phyloP scores from a whole-genome alignment of 2,797 vertebrate genomes.

The Sebastiscus tertius region DNA sequence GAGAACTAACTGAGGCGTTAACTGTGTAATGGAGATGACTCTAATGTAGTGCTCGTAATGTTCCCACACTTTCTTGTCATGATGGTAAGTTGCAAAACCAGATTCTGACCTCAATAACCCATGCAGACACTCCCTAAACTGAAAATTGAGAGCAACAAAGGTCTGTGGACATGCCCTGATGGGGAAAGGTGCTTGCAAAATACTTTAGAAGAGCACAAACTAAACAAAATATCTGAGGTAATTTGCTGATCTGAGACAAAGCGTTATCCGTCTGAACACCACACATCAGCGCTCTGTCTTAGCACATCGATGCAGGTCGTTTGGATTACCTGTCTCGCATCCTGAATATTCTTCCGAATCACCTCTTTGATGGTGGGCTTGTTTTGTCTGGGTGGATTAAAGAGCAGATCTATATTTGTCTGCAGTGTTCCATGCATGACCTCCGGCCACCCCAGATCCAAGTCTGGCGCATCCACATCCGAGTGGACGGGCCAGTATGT shows the following conservation, averaged over 20 bases:
- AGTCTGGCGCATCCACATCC: conserved; percentile 91
- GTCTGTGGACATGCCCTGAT: conserved; percentile 23
- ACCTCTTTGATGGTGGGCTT: conserved; percentile 95
- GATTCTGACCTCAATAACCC: conserved; percentile 49
- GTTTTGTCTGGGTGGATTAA: conserved; percentile 92
- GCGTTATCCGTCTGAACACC: not conserved
- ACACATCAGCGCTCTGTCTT: not conserved
- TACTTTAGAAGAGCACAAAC: not conserved
- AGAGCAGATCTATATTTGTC: conserved; percentile 92
- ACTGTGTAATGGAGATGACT: not conserved
- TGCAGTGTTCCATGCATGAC: conserved; percentile 82
- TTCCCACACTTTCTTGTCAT: conserved; percentile 28
- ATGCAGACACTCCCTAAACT: conserved; percentile 55
- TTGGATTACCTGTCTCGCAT: conserved; percentile 92
- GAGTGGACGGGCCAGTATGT: conserved; percentile 97
- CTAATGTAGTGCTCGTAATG: not conserved
- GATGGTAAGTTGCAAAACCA: conserved; percentile 62
- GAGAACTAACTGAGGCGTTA: not conserved
- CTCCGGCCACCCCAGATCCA: conserved; percentile 96
- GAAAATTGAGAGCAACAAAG: conserved; percentile 1
- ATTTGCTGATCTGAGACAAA: not conserved
- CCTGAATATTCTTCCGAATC: conserved; percentile 91
- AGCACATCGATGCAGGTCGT: not conserved
- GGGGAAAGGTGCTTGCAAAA: not conserved
- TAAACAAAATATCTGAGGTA: not conserved